phyloP scores from a whole-genome alignment of 2,888 invertebrate genomes.

The Andricus quercusramuli region DNA sequence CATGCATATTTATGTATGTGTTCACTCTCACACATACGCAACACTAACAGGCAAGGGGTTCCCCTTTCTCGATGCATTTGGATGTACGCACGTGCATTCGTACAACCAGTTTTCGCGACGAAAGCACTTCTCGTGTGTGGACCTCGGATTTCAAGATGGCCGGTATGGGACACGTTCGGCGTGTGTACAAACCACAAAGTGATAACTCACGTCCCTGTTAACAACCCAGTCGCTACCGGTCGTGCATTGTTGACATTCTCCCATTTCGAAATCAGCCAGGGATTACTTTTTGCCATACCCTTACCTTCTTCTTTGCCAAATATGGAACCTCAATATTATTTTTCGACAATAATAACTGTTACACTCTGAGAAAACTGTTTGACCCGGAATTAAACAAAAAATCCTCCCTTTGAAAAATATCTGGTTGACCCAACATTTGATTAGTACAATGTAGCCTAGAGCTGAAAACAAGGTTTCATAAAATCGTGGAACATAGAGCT shows the following conservation, averaged over 20 bases:
- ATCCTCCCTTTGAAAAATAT: too few relatives aligned
- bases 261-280: slow-evolving; percentile 23
- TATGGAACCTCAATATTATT: slow-evolving; percentile 26
- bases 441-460: too few relatives aligned
- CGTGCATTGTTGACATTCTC: slow-evolving; percentile 39
- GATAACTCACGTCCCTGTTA: slow-evolving; percentile 41
- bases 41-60: not conserved
- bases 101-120: slow-evolving; percentile 34
- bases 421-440: too few relatives aligned
- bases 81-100: slow-evolving; percentile 37
- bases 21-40: not conserved
- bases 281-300: slow-evolving; percentile 18
- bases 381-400: too few relatives aligned
- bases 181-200: slow-evolving; percentile 38
- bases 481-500: too few relatives aligned
- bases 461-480: too few relatives aligned
- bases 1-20: not conserved
- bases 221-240: slow-evolving; percentile 35
- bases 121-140: slow-evolving; percentile 31
- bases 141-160: slow-evolving; percentile 40
- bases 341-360: not conserved
- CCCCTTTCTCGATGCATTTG: slow-evolving; percentile 24
- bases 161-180: slow-evolving; percentile 36
- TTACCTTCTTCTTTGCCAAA: not conserved
- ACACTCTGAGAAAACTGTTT: too few relatives aligned